A percentile compares a stretch with the other conserved stretches of the same genome.
Evolutionary conservation across 2,797 vertebrate genomes (phyloP).

Genomic region (Sciurus vulgaris): DNA sequence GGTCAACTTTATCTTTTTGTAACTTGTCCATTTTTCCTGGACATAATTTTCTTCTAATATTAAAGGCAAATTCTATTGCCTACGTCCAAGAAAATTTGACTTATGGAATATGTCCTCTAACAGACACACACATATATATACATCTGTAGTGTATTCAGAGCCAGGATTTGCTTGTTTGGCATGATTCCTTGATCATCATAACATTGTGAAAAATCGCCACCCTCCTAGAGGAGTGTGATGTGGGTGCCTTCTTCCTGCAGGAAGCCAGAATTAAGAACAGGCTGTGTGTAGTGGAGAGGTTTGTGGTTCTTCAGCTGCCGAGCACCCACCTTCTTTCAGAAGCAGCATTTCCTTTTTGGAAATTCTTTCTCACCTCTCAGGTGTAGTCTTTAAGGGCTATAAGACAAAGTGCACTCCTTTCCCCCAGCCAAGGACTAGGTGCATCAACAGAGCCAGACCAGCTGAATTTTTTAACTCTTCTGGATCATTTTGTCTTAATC

Average conservation of each 20-base stretch:
- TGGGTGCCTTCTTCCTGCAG: neutral
- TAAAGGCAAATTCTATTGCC: neutral
- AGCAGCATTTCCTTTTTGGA: neutral
- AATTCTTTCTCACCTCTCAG: neutral
- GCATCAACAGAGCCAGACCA: neutral
- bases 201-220: neutral
- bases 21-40: neutral
- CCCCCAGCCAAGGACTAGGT: neutral
- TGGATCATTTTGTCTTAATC: neutral
- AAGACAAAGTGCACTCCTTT: neutral
- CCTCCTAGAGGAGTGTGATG: neutral
- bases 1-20: neutral
- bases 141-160: neutral
- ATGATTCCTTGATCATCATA: neutral
- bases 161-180: neutral
- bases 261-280: neutral
- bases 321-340: neutral
- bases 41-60: neutral
- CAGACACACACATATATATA: neutral
- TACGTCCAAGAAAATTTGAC: neutral
- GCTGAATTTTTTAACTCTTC: neutral
- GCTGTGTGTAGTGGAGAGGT: neutral
- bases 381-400: neutral
- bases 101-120: neutral
- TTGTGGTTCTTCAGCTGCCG: neutral